Evolutionary conservation across 2,797 vertebrate genomes (phyloP).

Genomic region (Tinamus major): DNA sequence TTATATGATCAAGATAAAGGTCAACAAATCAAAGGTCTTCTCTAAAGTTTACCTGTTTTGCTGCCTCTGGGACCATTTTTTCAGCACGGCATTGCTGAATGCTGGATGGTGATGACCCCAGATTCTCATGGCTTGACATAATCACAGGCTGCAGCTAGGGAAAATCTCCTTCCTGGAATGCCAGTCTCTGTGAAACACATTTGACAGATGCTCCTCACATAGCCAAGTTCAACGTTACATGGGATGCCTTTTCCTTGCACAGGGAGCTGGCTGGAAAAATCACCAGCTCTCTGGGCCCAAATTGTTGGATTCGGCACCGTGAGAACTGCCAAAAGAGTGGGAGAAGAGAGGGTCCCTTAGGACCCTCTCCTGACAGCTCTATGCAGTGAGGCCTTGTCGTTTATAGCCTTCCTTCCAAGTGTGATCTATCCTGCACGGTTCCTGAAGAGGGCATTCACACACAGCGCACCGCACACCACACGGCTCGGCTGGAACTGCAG

Average conservation of each 20-base stretch:
- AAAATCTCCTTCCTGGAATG: background rate
- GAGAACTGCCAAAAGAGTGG: background rate
- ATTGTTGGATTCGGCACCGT: background rate
- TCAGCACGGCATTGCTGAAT: background rate
- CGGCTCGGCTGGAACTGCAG: accelerated
- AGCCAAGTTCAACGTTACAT: too few relatives aligned
- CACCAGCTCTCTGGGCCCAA: too few relatives aligned
- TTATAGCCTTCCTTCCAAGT: accelerated
- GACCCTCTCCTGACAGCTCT: background rate
- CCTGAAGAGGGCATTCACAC: slow-evolving; percentile 15
- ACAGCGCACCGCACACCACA: background rate
- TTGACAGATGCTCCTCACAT: background rate
- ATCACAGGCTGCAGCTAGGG: background rate
- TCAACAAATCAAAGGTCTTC: background rate
- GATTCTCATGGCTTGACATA: background rate
- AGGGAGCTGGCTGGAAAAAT: too few relatives aligned
- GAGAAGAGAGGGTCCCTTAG: background rate
- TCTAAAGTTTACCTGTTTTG: background rate
- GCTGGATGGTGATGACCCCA: background rate
- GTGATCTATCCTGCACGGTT: accelerated
- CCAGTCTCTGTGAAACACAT: background rate
- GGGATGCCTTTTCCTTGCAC: too few relatives aligned
- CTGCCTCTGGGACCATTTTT: background rate
- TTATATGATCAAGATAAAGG: background rate
- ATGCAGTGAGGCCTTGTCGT: accelerated